Evolutionary conservation across 2,113 vertebrate species (phyloP), one percentile per base, ranked within the genome.

Genomic region (Ia io): DNA sequence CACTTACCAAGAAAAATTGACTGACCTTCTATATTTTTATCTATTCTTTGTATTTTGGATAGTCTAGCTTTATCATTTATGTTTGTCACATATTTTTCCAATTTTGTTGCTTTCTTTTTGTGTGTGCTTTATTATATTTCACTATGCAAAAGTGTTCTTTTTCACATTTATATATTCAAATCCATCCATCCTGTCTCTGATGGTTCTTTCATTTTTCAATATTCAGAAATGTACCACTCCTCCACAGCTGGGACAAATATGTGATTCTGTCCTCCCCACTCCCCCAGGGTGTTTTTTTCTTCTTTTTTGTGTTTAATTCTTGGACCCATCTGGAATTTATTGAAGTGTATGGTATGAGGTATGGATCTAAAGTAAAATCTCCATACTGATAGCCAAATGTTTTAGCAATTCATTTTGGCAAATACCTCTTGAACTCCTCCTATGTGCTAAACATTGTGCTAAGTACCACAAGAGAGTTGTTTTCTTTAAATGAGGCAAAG

Each of bases 161-260:
- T 96, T 97, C 87, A 95, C 90, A 94, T 96, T 96, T 96, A 91
- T 96, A 61, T 96, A 91, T 96, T 97, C 94, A 96, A 71, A 96
- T 95, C 59, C 80, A 77, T 93, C 76, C 59, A 90, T 95, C 92
- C 90, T 94, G 92, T 94, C 78, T 95, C 73, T 95, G 93, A 95
- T 93, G 90, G 92, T 96, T 96, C 94, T 97, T 97, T 97, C 80
- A 95, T 90, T 97, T 97, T 97, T 95, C 70, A 96, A 63, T 97
- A 96, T 92, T 97, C 70, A 97, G 77, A 96, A 97, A 97, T 87
- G 84, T 93, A 95, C 95, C 94, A 96, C 80, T 97, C 84, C 59
- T 93, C 92, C 92, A 96, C 97, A 97, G 96, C 96, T 97, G 97
- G 97, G 92, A 96, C 84, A 97, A 97, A 97, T 97, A 97, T 97